Base-by-base conservation (phyloP, 2,797 vertebrate species). In the Siniperca obscura region DNA sequence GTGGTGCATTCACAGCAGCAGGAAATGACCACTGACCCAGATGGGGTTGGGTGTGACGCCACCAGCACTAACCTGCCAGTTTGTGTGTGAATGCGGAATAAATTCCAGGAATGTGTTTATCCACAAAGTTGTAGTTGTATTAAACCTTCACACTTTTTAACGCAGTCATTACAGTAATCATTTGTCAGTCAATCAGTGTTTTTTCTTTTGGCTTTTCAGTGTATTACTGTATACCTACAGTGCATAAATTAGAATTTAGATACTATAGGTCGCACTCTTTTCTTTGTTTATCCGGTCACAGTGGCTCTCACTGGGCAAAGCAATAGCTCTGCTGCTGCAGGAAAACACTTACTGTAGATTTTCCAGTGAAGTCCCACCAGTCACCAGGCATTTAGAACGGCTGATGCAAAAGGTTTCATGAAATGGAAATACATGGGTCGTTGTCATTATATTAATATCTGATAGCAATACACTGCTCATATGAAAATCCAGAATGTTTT, bases 1-100 rank as follows among this genome's bases (percentile, higher is more conserved):
- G 88, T 84, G 90, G 81, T 36, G 19, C 62, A 53, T 92, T 87
- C 74, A 82, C 61, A 78, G 65, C 78, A 55, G 77, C 86, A 87
- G 87, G 84, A 88, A 86, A 69, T 82, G 34, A 82, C 74, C 44
- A 14, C 30, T 74, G 78, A 86, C 72, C 74, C 86, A 80, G 73
- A 90, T 87, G 71, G 66, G 38, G 69, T 72, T 55, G 38, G 6
- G 17, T 17, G 19, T 19, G 65, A 82, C 2, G 42, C 40, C 70
- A 71, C 38, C 57, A 55, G 78, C 68, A 71, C n/a, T 55, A 61
- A 64, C 80, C 64, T 77, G 82, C 67, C 27, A 56, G 30, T 64
- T 19, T 62, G 52, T 46, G 55, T 64, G 34, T 70, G 62, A 61
- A 55, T 40, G 13, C 16, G 50, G 80, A 70, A 27, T 16, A 56